phyloP scores from a whole-genome alignment of 2,113 vertebrate species.

The Vimba vimba region DNA sequence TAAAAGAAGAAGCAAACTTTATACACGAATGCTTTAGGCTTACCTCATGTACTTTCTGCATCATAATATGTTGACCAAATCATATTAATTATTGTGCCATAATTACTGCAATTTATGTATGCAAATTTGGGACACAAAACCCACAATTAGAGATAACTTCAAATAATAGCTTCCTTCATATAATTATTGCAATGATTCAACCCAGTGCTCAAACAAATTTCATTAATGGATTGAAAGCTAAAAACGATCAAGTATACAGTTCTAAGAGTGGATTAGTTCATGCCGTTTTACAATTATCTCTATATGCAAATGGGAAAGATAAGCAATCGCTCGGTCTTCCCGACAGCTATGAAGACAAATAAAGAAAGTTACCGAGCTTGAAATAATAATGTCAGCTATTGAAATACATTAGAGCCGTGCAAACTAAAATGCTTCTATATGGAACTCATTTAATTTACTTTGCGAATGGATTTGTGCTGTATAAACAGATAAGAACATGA shows the following conservation, averaged over 20 bases:
- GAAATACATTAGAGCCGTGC: conserved; percentile 61
- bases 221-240: conserved; percentile 81
- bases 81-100: conserved; percentile 78
- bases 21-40: conserved; percentile 32
- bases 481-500: conserved; percentile 29
- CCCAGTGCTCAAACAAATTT: conserved; percentile 83
- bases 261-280: conserved; percentile 77
- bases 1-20: conserved; percentile 3
- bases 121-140: conserved; percentile 74
- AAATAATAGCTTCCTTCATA: conserved; percentile 76
- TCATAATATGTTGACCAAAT: conserved; percentile 66
- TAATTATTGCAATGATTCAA: conserved; percentile 81
- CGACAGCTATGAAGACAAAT: conserved; percentile 71
- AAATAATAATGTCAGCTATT: conserved; percentile 70
- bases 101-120: conserved; percentile 76
- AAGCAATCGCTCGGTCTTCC: conserved; percentile 74
- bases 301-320: conserved; percentile 78
- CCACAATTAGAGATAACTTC: conserved; percentile 72
- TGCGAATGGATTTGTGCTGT: conserved; percentile 3
- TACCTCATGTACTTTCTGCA: conserved; percentile 55
- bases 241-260: conserved; percentile 77
- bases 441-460: conserved; percentile 54
- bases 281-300: conserved; percentile 78
- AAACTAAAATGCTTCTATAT: conserved; percentile 53
- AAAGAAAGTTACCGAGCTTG: conserved; percentile 71